A percentile compares a stretch with the other conserved stretches of the same genome.
Conservation (phyloP, 2,797 vertebrate species). For the Salmo trutta region DNA sequence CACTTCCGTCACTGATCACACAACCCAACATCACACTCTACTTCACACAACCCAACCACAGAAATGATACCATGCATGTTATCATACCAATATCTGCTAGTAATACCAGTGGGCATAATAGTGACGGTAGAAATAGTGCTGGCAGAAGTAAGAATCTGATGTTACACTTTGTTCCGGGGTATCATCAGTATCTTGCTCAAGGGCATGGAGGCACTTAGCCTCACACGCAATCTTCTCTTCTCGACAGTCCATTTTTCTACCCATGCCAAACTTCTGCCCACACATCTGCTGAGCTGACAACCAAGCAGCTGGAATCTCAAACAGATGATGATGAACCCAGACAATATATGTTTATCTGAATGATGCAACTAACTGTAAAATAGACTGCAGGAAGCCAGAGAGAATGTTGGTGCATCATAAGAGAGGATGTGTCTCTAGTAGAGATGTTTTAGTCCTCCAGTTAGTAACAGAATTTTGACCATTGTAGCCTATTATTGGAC, state of each 20-base stretch:
- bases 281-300: conserved; percentile 2
- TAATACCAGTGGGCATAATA: background rate
- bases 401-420: background rate
- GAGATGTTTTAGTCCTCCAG: background rate
- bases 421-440: background rate
- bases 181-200: conserved; percentile 3
- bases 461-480: background rate
- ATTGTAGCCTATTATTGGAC: background rate
- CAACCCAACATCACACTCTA: background rate
- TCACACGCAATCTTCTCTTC: conserved; percentile 8
- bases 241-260: conserved; percentile 10
- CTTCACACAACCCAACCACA: background rate
- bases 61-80: background rate
- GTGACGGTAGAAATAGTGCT: background rate
- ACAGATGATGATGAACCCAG: conserved; percentile 12
- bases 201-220: conserved; percentile 16
- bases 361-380: conserved; percentile 55
- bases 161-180: background rate
- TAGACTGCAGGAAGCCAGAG: background rate
- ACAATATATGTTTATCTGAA: conserved; percentile 1
- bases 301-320: conserved; percentile 36
- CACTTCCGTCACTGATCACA: background rate
- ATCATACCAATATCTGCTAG: background rate
- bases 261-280: background rate
- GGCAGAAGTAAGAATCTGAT: background rate